phyloP scores from a whole-genome alignment of 2,888 invertebrate species.

The Calliphora vomitoria region DNA sequence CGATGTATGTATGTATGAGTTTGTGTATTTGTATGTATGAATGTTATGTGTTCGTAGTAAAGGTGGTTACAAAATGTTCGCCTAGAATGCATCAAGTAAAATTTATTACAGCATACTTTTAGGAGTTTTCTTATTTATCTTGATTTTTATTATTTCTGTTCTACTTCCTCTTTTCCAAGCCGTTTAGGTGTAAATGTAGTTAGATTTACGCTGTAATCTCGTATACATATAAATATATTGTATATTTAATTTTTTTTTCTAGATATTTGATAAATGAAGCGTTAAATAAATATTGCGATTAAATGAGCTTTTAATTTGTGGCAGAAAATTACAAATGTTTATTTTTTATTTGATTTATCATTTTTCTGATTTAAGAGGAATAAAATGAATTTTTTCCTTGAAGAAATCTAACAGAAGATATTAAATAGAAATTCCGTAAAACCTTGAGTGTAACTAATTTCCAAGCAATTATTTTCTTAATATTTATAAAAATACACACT shows the following conservation, averaged over 20 bases:
- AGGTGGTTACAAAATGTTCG: not conserved
- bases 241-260: not conserved
- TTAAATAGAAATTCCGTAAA: too few relatives aligned
- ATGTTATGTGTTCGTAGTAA: not conserved
- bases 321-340: conserved; percentile 19
- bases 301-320: conserved; percentile 35
- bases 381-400: too few relatives aligned
- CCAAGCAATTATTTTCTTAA: too few relatives aligned
- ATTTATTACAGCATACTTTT: conserved; percentile 6
- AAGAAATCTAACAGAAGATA: too few relatives aligned
- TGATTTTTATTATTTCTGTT: conserved; percentile 8
- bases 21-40: not conserved
- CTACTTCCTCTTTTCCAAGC: not conserved
- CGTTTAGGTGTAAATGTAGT: conserved; percentile 9
- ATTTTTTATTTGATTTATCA: conserved; percentile 21
- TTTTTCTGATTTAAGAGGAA: not conserved
- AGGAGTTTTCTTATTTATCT: conserved; percentile 19
- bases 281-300: conserved; percentile 37
- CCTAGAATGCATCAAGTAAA: not conserved
- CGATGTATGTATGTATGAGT: not conserved
- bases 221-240: not conserved
- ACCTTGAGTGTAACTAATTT: too few relatives aligned
- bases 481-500: too few relatives aligned
- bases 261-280: conserved; percentile 55
- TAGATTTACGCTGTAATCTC: not conserved